Evolutionary conservation across 2,113 vertebrate species (phyloP), one percentile per base, ranked within the genome.

Genomic region (Gadus chalcogrammus): DNA sequence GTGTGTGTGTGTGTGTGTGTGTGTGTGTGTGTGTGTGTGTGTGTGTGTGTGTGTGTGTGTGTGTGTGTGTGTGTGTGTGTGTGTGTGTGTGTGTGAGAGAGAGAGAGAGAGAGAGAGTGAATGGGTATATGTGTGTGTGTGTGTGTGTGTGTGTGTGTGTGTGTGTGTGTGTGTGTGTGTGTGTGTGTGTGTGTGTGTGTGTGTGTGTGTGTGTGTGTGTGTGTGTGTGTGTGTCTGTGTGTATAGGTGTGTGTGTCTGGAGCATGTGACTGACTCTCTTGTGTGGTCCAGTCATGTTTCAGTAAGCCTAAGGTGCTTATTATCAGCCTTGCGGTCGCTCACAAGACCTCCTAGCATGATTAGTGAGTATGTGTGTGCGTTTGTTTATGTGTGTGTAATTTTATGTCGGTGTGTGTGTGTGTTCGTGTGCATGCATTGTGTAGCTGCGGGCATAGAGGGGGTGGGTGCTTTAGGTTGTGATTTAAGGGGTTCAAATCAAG

Each of bases 291-390:
- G 65, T 73, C 77, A 18, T 71, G 79, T 78, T 80, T 79, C 2
- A 12, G 12, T 71, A 13, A 73, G 59, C 75, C 79, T 89, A 89
- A 90, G 87, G 87, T 88, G 78, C 81, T 80, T 80, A 83, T 89
- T 82, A 88, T 85, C 85, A 83, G 76, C 78, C 69, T 65, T 48
- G 56, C 64, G 67, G 79, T 80, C 85, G 79, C 59, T 20, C 17
- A 61, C 4, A 18, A 82, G 72, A 65, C 70, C 76, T 77, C 71
- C 27, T 67, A 70, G 65, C 61, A 74, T 70, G 81, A 86, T 87
- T 79, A 82, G 28, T 20, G 67, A 1, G 27, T 16, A n/a, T 53
- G 18, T 66, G 76, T 17, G 24, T 74, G 69, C 74, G 27, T 65
- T 65, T 78, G 71, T 68, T 71, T 38, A 68, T 66, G 61, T 59